A percentile compares a stretch with the other conserved stretches of the same genome.
These are phyloP conservation scores for Cabera pusaria DNA, from an alignment of 2,888 invertebrate species.

Conservation along the genomic window DNA sequence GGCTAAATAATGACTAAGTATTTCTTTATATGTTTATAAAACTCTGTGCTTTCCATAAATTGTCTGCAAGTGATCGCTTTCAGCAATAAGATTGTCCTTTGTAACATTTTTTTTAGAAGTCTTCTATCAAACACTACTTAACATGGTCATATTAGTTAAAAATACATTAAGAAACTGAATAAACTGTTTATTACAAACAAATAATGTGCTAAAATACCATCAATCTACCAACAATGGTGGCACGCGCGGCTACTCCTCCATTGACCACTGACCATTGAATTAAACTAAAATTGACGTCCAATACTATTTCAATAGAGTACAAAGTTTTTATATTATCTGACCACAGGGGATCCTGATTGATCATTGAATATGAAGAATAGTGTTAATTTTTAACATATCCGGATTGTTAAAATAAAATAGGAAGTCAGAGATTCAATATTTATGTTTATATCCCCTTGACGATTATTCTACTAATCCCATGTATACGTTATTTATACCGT, in stretches of 20 bases:
- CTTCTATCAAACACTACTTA: too few relatives aligned
- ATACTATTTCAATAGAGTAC: constrained; percentile 48
- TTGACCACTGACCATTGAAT: constrained; percentile 37
- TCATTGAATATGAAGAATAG: constrained; percentile 62
- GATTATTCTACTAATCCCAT: neutral
- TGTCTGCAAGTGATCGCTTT: too few relatives aligned
- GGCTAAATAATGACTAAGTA: too few relatives aligned
- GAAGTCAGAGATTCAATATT: constrained; percentile 13
- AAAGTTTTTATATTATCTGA: constrained; percentile 45
- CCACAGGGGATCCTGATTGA: constrained; percentile 63
- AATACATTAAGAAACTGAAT: constrained; percentile 41
- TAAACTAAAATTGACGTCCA: constrained; percentile 45
- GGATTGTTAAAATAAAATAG: constrained; percentile 28
- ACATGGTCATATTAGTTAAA: constrained; percentile 51
- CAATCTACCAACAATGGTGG: constrained; percentile 45
- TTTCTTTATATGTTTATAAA: too few relatives aligned
- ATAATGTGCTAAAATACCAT: constrained; percentile 40
- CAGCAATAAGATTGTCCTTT: too few relatives aligned
- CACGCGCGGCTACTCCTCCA: constrained; percentile 52
- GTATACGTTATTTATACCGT: constrained; percentile 2
- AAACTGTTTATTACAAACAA: constrained; percentile 48
- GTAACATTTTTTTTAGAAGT: too few relatives aligned
- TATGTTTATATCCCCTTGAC: constrained; percentile 8
- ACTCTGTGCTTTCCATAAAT: too few relatives aligned
- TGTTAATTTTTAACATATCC: constrained; percentile 58